Evolutionary conservation across 2,113 vertebrate genomes (phyloP), one percentile per base, ranked within the genome.

Genomic region (Geococcyx californianus): DNA sequence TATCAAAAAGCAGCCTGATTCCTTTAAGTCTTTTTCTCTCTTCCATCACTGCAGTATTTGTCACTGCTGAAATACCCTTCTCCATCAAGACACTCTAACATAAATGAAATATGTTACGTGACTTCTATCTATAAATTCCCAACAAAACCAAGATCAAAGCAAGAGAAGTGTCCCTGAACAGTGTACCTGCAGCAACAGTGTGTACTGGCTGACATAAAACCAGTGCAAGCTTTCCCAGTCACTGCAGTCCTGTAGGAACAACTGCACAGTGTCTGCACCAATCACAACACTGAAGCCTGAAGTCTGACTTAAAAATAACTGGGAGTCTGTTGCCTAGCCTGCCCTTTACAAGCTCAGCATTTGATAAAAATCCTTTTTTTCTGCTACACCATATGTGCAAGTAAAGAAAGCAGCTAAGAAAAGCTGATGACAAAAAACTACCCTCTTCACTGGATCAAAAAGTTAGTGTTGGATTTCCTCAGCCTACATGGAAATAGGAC

Each of bases 141-240:
- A 38, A 4, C 44, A 79, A 90, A 64, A 1, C 38, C 33, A 7
- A 47, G 62, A 51, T 31, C n/a, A 72, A 72, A 94, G 75, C 20
- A 6, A 13, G 12, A 26, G 58, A n/a, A 67, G 33, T 1, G 24
- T 16, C 62, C 74, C 68, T 19, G 60, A 54, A 31, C 31, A 67
- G 34, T 28, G 16, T 0, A 6, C 59, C 64, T 38, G 45, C 52
- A 69, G 62, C 44, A 58, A 8, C 19, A 24, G 4, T 3, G 7
- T 9, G 14, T 21, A 29, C 6, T 24, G 47, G 51, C 72, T 40
- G 77, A 55, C 34, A 31, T 2, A 5, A 54, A 58, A 7, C 16
- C 2, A 19, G 14, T 0, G 7, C 0, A 4, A 70, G 69, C 40
- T 24, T 34, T 25, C 67, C 19, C 31, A 6, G 4, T 36, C 17